These are phyloP conservation scores for Idaea dimidiata DNA, from an alignment of 2,888 invertebrate genomes.

Conservation along the genomic window DNA sequence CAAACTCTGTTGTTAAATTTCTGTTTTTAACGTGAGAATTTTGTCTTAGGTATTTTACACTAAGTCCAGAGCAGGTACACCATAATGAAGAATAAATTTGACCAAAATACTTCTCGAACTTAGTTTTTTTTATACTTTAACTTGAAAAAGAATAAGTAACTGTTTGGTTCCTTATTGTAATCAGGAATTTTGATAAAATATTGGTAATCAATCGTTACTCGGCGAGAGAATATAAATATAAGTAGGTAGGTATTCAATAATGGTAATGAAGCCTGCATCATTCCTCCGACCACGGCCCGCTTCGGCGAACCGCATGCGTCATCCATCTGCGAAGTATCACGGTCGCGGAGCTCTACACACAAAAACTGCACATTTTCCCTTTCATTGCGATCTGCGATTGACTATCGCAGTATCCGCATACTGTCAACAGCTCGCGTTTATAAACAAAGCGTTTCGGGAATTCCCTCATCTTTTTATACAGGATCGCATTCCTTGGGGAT, in stretches of 20 bases:
- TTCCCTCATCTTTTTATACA: conserved; percentile 72
- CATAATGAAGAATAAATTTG: too few species aligned
- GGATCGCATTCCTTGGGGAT: conserved; percentile 77
- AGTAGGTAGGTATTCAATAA: not conserved
- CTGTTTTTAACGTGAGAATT: not conserved
- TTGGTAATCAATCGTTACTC: not conserved
- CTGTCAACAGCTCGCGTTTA: conserved; percentile 49
- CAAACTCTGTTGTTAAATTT: conserved; percentile 11
- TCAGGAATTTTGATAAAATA: not conserved
- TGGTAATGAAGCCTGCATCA: conserved; percentile 47
- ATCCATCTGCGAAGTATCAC: conserved; percentile 34
- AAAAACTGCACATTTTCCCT: conserved; percentile 78
- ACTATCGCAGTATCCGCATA: conserved; percentile 37
- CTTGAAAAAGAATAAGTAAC: not conserved
- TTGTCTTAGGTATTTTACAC: not conserved
- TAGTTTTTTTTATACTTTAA: not conserved
- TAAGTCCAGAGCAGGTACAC: too few species aligned
- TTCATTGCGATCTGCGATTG: conserved; percentile 52
- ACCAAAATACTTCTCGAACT: not conserved
- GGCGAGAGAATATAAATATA: not conserved
- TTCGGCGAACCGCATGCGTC: conserved; percentile 68
- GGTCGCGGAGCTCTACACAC: conserved; percentile 26
- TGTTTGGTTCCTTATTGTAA: not conserved
- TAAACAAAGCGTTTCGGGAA: conserved; percentile 79
- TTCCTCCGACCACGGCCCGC: conserved; percentile 51